These are phyloP conservation scores for Dicyrtomina minuta DNA, from an alignment of 2,888 invertebrate species.

Conservation along the genomic window DNA sequence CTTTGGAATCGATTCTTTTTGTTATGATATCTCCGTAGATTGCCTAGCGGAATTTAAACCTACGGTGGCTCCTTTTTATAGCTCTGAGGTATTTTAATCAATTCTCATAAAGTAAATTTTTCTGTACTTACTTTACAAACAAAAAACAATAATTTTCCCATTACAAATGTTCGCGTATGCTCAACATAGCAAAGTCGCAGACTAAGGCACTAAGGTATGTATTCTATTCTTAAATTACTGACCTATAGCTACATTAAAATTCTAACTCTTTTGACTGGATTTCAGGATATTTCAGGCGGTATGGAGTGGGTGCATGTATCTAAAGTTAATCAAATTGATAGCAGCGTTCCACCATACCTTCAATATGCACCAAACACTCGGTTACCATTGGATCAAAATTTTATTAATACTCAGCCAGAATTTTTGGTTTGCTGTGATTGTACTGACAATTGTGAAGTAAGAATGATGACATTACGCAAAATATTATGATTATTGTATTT, in stretches of 20 bases:
- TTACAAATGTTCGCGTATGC: too few relatives aligned
- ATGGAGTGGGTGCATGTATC: conserved; percentile 81
- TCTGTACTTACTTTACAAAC: too few relatives aligned
- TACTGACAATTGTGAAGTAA: conserved; percentile 82
- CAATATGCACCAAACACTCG: conserved; percentile 81
- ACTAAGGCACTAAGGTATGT: too few relatives aligned
- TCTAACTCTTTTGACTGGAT: background rate
- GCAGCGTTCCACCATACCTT: conserved; percentile 77
- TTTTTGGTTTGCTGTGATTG: conserved; percentile 91
- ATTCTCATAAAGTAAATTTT: too few relatives aligned
- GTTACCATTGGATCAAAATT: conserved; percentile 80
- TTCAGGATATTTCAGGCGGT: conserved; percentile 72
- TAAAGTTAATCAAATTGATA: conserved; percentile 85
- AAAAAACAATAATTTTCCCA: too few relatives aligned
- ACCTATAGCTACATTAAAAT: too few relatives aligned
- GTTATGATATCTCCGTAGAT: conserved; percentile 76
- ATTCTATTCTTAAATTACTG: too few relatives aligned
- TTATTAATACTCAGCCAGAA: conserved; percentile 78
- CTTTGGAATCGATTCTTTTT: conserved; percentile 86
- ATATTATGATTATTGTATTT: too few relatives aligned
- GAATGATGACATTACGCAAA: too few relatives aligned
- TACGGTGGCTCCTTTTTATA: conserved; percentile 37
- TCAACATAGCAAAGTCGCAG: too few relatives aligned
- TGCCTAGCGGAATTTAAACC: conserved; percentile 77
- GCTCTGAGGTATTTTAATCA: too few relatives aligned